phyloP scores from a whole-genome alignment of 2,888 invertebrate genomes.

The Theretra japonica region DNA sequence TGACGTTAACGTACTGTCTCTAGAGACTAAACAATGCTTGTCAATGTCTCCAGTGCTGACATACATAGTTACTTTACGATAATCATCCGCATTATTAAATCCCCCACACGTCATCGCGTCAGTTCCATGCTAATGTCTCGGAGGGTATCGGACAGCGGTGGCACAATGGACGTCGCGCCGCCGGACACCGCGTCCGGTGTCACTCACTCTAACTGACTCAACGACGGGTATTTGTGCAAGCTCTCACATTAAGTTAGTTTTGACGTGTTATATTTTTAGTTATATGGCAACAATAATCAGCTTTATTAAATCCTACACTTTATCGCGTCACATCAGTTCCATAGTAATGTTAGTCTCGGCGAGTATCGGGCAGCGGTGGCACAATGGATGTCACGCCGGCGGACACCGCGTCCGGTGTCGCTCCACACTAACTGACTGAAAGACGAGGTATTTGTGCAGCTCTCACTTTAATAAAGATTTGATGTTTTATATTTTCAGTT shows the following conservation, averaged over 20 bases:
- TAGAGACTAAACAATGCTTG: too few relatives aligned
- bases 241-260: background rate
- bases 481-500: background rate
- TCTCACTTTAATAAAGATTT: background rate
- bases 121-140: background rate
- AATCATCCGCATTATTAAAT: background rate
- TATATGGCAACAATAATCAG: too few relatives aligned
- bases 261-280: background rate
- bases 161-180: constrained; percentile 6
- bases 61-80: too few relatives aligned
- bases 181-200: background rate
- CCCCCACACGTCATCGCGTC: background rate
- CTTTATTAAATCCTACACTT: background rate
- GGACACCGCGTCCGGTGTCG: background rate
- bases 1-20: too few relatives aligned
- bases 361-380: background rate
- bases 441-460: background rate
- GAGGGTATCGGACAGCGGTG: background rate
- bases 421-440: background rate
- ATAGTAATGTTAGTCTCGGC: background rate
- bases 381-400: constrained; percentile 13
- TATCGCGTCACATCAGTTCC: background rate
- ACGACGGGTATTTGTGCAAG: too few relatives aligned
- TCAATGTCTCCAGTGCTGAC: too few relatives aligned
- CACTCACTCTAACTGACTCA: too few relatives aligned